Base-by-base conservation (phyloP, 2,888 invertebrate genomes). In the Eretmocerus hayati region DNA sequence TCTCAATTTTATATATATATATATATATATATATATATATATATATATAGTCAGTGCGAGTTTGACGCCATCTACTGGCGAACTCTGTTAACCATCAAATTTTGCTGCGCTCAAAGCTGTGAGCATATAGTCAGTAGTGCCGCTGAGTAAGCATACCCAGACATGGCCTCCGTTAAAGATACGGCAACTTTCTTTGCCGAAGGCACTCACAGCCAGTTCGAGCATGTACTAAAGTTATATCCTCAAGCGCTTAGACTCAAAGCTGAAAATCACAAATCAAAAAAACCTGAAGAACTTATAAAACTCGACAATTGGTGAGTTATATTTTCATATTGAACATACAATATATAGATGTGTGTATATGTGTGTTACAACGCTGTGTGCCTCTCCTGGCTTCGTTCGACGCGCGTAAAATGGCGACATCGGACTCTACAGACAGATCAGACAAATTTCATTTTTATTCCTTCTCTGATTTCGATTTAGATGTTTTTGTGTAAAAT, bases 221-320 rank as follows among this genome's bases (percentile, higher is more conserved):
- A 87, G 72, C 85, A 85, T 78, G 90, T 92, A 72, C 81, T 89
- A 70, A 86, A 87, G 77, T 79, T 92, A 68, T 93, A 93, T 77
- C 90, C 91, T 65, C 85, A 91, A 79, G 92, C 90, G 62, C 79
- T 93, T 62, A 84, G 85, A 76, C 75, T 92, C 63, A 93, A 92
- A 77, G 91, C 93, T 56, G 88, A 91, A 73, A 52, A 50, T 20
- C 83, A 81, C 74, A 90, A 87, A 74, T 85, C 83, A 72, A 92
- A 92, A 80, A 93, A 88, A 77, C 89, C 92, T 48, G 92, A 92
- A 74, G 93, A 93, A 76, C 81, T 92, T 70, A 85, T 93, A 75
- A 91, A 92, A 77, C 79, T 93, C 78, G 93, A 93, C 78, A 87
- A 90, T 74, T 93, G 93, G 93, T 90, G 78, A 89, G 88, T 84